These are phyloP conservation scores for Sebastes hubbsi DNA, from an alignment of 2,797 vertebrate species.

Conservation along the genomic window DNA sequence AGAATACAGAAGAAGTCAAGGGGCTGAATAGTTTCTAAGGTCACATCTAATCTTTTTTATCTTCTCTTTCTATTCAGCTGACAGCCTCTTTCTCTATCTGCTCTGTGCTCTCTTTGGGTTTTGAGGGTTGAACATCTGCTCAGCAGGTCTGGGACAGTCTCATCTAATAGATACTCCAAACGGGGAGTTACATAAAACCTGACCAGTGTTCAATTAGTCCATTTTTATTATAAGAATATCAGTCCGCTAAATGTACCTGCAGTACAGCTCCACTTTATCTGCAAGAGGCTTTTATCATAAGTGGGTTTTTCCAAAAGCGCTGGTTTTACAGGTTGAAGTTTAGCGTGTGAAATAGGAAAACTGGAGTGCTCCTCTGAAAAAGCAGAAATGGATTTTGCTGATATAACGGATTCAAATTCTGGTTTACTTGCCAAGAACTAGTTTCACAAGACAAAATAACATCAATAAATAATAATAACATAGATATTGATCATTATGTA, in stretches of 20 bases:
- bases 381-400: background rate
- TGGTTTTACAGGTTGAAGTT: background rate
- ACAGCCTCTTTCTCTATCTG: background rate
- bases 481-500: background rate
- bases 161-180: slow-evolving; percentile 12
- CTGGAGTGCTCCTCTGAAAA: background rate
- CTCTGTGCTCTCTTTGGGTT: background rate
- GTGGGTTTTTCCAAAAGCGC: background rate
- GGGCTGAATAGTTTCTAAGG: slow-evolving; percentile 8
- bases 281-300: background rate
- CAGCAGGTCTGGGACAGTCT: slow-evolving; percentile 4
- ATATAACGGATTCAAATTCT: background rate
- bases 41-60: background rate
- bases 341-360: background rate
- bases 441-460: background rate
- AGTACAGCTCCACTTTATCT: background rate
- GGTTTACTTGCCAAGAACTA: background rate
- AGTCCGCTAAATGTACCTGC: background rate
- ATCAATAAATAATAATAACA: background rate
- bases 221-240: slow-evolving; percentile 15
- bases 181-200: slow-evolving; percentile 4
- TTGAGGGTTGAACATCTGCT: slow-evolving; percentile 16
- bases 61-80: background rate
- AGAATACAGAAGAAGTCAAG: slow-evolving; percentile 12
- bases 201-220: slow-evolving; percentile 13